phyloP scores from a whole-genome alignment of 2,113 vertebrate genomes.

The Sphyrna mokarran region DNA sequence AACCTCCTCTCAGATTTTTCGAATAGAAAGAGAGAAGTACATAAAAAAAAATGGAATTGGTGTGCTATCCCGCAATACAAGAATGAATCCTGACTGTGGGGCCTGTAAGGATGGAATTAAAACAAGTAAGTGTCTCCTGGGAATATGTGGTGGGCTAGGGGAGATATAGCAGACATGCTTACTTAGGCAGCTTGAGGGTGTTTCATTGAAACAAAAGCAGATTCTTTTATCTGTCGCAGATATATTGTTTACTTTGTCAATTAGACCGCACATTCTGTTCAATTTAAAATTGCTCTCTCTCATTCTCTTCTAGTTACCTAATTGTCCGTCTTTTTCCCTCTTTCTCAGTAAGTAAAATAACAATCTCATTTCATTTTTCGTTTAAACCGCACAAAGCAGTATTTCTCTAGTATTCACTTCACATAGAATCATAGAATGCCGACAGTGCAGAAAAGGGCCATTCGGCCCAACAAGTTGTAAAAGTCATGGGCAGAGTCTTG shows the following conservation, averaged over 20 bases:
- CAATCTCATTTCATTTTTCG: neutral
- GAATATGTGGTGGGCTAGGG: constrained; percentile 8
- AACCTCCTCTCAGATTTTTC: too few relatives aligned
- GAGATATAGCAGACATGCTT: neutral
- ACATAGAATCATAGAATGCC: too few relatives aligned
- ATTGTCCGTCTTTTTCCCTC: neutral
- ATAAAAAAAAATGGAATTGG: neutral
- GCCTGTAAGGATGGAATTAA: neutral
- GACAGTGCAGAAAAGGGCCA: too few relatives aligned
- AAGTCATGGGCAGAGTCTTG: neutral
- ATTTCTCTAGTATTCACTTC: neutral
- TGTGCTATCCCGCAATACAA: neutral
- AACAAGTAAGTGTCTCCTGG: neutral
- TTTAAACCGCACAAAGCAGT: neutral
- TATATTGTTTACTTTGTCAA: neutral
- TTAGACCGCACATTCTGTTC: constrained; percentile 35
- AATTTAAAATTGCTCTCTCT: constrained; percentile 27
- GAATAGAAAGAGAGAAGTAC: neutral
- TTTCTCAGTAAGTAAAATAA: neutral
- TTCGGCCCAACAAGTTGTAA: too few relatives aligned
- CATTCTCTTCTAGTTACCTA: constrained; percentile 9
- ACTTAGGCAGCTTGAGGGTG: constrained; percentile 5
- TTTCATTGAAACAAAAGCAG: constrained; percentile 31
- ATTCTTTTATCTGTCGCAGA: neutral
- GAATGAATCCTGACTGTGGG: neutral